phyloP scores from a whole-genome alignment of 1,140 invertebrate genomes.

The Cherax destructor region DNA sequence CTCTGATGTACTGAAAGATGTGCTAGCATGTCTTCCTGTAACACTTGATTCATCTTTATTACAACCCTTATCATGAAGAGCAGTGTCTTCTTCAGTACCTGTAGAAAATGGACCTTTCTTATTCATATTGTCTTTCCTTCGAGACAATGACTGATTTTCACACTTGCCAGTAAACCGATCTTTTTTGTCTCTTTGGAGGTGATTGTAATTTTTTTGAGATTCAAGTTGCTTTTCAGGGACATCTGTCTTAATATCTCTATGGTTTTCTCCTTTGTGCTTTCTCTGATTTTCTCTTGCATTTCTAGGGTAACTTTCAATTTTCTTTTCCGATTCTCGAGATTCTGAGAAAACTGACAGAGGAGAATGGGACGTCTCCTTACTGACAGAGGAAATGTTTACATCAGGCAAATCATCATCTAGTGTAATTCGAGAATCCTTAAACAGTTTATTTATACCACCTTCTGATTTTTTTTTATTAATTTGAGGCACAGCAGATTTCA shows the following conservation, averaged over 20 bases:
- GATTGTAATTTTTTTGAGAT: not conserved
- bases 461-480: no score
- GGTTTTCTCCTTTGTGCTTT: not conserved
- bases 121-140: not conserved
- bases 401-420: conserved; percentile 8
- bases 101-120: not conserved
- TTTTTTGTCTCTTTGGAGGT: not conserved
- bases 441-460: not conserved
- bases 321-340: not conserved
- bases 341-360: not conserved
- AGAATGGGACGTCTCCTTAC: not conserved
- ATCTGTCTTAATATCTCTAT: not conserved
- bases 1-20: not conserved
- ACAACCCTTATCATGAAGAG: not conserved
- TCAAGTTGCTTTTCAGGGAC: not conserved
- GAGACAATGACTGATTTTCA: not conserved
- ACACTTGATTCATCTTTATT: not conserved
- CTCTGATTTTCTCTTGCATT: not conserved
- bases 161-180: not conserved
- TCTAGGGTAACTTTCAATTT: not conserved
- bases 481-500: not conserved
- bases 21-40: not conserved
- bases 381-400: not conserved
- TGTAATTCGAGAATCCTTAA: not conserved
- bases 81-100: not conserved